Conservation (phyloP, 2,797 vertebrate species). For the Decapterus maruadsi region DNA sequence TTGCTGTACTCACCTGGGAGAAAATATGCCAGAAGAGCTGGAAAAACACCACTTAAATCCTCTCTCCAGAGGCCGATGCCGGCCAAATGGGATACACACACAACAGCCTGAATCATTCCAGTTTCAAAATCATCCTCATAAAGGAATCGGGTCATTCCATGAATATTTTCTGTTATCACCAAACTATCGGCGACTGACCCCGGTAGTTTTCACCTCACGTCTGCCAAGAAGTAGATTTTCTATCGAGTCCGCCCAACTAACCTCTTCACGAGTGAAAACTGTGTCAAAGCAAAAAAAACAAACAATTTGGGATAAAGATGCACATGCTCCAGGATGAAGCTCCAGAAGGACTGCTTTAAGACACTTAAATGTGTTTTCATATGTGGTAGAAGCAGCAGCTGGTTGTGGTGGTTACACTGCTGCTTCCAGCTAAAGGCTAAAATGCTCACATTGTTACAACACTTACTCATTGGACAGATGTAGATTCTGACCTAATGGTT, state of each 20-base stretch:
- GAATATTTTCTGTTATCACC: constrained; percentile 41
- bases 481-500: too few relatives aligned
- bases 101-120: constrained; percentile 26
- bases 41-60: constrained; percentile 56
- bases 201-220: constrained; percentile 4
- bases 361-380: neutral
- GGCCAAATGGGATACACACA: constrained; percentile 51
- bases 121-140: constrained; percentile 5
- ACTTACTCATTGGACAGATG: too few relatives aligned
- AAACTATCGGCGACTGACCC: constrained; percentile 10
- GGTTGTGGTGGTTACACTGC: neutral
- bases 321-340: neutral
- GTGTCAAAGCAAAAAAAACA: neutral
- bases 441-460: too few relatives aligned
- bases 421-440: too few relatives aligned
- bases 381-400: neutral
- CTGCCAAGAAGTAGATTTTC: constrained; percentile 10
- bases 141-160: constrained; percentile 16
- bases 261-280: neutral
- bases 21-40: constrained; percentile 52
- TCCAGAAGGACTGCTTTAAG: neutral
- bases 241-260: neutral
- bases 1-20: constrained; percentile 61
- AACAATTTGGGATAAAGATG: neutral
- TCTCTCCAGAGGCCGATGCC: constrained; percentile 25